These are phyloP conservation scores for Galagoides demidoff DNA, from an alignment of 2,797 vertebrate genomes.

Conservation along the genomic window DNA sequence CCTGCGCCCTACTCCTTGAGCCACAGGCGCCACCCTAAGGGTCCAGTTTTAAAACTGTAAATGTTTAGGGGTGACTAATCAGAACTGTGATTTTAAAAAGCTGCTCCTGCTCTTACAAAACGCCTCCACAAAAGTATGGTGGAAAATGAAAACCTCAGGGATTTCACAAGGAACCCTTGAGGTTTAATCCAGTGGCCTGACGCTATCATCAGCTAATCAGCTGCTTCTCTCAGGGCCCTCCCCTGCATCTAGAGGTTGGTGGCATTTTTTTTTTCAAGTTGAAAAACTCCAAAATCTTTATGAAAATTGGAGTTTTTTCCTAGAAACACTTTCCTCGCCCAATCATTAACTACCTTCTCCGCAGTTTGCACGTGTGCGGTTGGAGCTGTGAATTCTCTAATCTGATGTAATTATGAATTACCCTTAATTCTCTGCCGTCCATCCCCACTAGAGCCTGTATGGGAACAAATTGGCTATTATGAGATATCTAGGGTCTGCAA, in stretches of 20 bases:
- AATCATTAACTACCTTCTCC: not conserved
- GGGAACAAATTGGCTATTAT: not conserved
- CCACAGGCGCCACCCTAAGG: not conserved
- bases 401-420: constrained; percentile 3
- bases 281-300: constrained; percentile 41
- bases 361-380: not conserved
- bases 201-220: constrained; percentile 44
- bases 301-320: not conserved
- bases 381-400: not conserved
- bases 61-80: constrained; percentile 60
- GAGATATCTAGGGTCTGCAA: not conserved
- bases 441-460: not conserved
- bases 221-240: not conserved
- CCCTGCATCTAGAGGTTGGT: not conserved
- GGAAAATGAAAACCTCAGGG: constrained; percentile 57
- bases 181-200: constrained; percentile 45
- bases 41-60: constrained; percentile 53
- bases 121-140: constrained; percentile 7
- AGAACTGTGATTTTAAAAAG: constrained; percentile 51
- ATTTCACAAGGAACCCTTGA: constrained; percentile 42
- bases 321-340: constrained; percentile 11
- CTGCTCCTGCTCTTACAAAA: constrained; percentile 46
- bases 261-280: not conserved
- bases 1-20: no score
- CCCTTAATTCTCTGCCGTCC: constrained; percentile 2